A percentile compares a stretch with the other conserved stretches of the same genome.
Conservation (phyloP, 2,888 invertebrate species). For the Anthoptus insignis region DNA sequence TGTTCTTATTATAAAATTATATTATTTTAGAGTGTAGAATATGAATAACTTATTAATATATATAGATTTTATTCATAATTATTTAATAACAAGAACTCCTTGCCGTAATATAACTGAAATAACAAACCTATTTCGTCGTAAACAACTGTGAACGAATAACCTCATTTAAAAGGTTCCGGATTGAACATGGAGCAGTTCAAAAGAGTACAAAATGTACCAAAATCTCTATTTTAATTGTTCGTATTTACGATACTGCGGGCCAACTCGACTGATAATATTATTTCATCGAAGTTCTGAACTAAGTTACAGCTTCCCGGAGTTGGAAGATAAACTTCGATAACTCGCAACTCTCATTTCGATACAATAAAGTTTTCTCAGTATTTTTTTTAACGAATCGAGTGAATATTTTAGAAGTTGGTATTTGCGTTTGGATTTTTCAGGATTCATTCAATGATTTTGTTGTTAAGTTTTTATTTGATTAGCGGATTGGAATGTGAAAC, state of each 20-base stretch:
- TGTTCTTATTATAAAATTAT: no score
- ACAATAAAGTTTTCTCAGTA: conserved; percentile 66
- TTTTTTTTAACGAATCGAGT: conserved; percentile 57
- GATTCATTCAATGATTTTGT: conserved; percentile 69
- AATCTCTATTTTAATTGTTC: conserved; percentile 51
- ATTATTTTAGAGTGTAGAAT: no score
- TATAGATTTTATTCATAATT: no score
- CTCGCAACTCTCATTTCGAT: conserved; percentile 66
- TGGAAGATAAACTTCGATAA: conserved; percentile 73
- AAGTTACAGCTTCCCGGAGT: conserved; percentile 58
- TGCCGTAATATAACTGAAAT: no score
- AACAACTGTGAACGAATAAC: no score
- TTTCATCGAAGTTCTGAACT: conserved; percentile 64
- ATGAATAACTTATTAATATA: no score
- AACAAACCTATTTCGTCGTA: no score
- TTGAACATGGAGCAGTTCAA: neutral
- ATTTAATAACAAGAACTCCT: no score
- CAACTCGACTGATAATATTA: conserved; percentile 70
- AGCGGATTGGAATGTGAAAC: conserved; percentile 39
- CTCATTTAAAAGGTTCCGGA: no score
- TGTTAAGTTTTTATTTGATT: conserved; percentile 57
- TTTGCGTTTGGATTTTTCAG: conserved; percentile 66
- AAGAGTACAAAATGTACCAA: conserved; percentile 13
- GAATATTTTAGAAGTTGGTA: conserved; percentile 74
- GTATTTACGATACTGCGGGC: conserved; percentile 50